Percentiles rank a stretch among this genome's conserved stretches.
Evolutionary conservation across 2,113 vertebrate genomes (phyloP).

Genomic region (Strigops habroptila): DNA sequence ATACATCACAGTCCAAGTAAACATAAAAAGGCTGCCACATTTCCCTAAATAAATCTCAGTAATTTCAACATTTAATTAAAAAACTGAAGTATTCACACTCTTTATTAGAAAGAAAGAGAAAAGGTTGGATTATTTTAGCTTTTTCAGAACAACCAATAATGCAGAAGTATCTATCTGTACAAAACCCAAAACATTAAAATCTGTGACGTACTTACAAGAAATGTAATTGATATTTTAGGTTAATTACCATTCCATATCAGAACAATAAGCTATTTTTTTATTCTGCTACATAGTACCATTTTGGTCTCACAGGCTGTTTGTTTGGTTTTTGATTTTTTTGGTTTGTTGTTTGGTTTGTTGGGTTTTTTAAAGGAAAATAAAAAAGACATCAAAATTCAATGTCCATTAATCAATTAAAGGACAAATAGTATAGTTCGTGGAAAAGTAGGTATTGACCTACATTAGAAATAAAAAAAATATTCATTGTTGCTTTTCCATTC

Average conservation of each 20-base stretch:
- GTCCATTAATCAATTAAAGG: neutral
- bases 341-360: neutral
- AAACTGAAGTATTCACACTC: neutral
- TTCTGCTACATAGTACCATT: neutral
- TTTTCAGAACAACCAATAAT: neutral
- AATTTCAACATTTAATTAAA: slow-evolving; percentile 27
- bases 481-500: neutral
- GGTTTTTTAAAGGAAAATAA: neutral
- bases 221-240: neutral
- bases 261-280: neutral
- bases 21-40: slow-evolving; percentile 9
- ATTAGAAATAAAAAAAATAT: neutral
- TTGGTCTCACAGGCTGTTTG: neutral
- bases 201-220: slow-evolving; percentile 5
- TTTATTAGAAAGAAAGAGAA: neutral
- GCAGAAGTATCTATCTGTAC: neutral
- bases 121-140: neutral
- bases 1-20: neutral
- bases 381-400: neutral
- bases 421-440: neutral
- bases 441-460: neutral
- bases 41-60: neutral
- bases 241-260: neutral
- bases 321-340: neutral
- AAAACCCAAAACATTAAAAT: slow-evolving; percentile 25